Evolutionary conservation across 2,113 vertebrate species (phyloP), one percentile per base, ranked within the genome.

Genomic region (Carassius gibelio): DNA sequence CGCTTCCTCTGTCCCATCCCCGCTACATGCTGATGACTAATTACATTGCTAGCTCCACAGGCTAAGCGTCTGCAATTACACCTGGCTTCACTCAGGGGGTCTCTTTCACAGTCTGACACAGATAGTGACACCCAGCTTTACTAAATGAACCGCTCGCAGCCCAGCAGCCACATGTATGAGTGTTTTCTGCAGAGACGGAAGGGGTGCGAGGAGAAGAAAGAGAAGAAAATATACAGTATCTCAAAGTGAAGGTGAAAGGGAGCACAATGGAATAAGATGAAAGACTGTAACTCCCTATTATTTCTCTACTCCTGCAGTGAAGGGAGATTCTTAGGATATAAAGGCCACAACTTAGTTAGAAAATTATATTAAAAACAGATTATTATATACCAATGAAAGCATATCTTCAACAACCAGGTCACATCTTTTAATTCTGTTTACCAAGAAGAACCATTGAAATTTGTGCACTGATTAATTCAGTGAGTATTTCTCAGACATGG

Each of bases 41-140:
- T 88, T 89, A 89, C 86, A 42, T 76, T 85, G 82, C 38, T 72
- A 86, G 74, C 34, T 30, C 69, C 69, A 84, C 71, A 21, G 59
- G 85, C 88, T 77, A 77, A 77, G 78, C 75, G 82, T 64, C 71
- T 77, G 81, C 42, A 79, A 82, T 81, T 77, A 84, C 48, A 55
- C 69, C 85, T 74, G 36, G 76, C 61, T 75, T 86, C 52, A 83
- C 21, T 55, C 64, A 66, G 19, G 57, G 75, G 75, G 75, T 75
- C 81, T 86, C 66, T 72, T 50, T 75, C 72, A 79, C 48, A 48
- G 36, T 72, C 82, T 74, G 72, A 78, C 78, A 77, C 59, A 69
- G 71, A 81, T 52, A 81, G 57, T 50, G 48, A 69, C 64, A 76
- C 34, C 59, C 38, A 9, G 36, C 19, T 14, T 52, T 74, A 61